Percentiles rank a stretch among this genome's conserved stretches.
These are phyloP conservation scores for Callospermophilus lateralis DNA, from an alignment of 2,113 vertebrate genomes.

Conservation along the genomic window DNA sequence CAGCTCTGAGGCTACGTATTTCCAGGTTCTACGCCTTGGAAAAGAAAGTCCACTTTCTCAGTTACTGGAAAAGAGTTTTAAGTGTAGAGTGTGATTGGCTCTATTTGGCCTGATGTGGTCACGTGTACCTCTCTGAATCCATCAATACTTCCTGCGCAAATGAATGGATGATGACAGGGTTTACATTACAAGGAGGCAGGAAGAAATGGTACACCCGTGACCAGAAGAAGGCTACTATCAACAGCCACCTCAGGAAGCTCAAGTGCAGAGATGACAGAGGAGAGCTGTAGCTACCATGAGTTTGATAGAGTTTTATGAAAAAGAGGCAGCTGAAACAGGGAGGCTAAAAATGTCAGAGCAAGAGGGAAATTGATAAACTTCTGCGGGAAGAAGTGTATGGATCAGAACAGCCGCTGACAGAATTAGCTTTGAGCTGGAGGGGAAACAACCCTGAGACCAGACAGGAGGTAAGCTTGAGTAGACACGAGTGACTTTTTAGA, in stretches of 20 bases:
- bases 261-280: not conserved
- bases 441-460: not conserved
- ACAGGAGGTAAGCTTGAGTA: not conserved
- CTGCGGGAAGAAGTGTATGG: rapidly evolving
- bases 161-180: not conserved
- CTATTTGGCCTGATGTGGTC: not conserved
- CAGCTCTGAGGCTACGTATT: rapidly evolving
- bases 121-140: not conserved
- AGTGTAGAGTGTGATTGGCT: not conserved
- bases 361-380: not conserved
- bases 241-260: not conserved
- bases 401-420: not conserved
- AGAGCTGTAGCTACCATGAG: rapidly evolving
- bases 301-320: not conserved
- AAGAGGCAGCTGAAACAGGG: not conserved
- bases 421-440: not conserved
- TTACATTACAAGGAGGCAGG: not conserved
- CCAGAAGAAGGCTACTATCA: too few relatives aligned
- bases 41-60: not conserved
- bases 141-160: too few relatives aligned
- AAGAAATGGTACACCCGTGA: too few relatives aligned
- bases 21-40: not conserved
- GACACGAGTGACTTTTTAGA: not conserved
- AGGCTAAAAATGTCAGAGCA: not conserved
- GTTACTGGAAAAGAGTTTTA: not conserved